phyloP scores from a whole-genome alignment of 2,888 invertebrate species.

The Dynastes maya region DNA sequence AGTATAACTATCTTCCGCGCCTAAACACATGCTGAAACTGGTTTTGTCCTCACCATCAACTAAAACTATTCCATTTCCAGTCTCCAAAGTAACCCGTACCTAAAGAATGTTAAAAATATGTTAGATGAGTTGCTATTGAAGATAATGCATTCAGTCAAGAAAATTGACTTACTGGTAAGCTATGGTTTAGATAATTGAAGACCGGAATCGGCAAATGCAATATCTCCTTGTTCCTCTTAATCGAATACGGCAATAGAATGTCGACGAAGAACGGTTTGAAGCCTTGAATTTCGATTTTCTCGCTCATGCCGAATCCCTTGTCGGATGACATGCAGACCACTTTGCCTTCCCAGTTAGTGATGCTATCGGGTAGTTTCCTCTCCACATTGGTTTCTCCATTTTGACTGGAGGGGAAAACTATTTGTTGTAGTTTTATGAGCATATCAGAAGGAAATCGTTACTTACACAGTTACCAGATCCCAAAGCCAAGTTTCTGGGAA shows the following conservation, averaged over 20 bases:
- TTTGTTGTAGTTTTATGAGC: not conserved
- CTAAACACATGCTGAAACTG: constrained; percentile 64
- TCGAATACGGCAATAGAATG: constrained; percentile 78
- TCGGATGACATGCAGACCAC: constrained; percentile 73
- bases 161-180: constrained; percentile 75
- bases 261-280: constrained; percentile 86
- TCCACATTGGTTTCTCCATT: constrained; percentile 65
- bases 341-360: constrained; percentile 77
- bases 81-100: constrained; percentile 63
- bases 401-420: constrained; percentile 59
- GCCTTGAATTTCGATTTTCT: constrained; percentile 67
- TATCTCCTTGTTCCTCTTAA: constrained; percentile 78
- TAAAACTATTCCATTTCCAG: constrained; percentile 62
- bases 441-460: constrained; percentile 12
- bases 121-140: not conserved
- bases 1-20: constrained; percentile 62
- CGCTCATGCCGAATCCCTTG: constrained; percentile 65
- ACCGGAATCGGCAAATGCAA: constrained; percentile 73
- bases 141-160: not conserved
- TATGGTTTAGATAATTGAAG: constrained; percentile 82
- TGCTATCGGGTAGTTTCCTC: constrained; percentile 74
- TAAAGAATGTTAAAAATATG: constrained; percentile 47
- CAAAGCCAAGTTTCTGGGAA: constrained; percentile 81
- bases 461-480: constrained; percentile 73
- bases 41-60: constrained; percentile 58